These are phyloP conservation scores for Saturnia pavonia DNA, from an alignment of 2,888 invertebrate species.

Conservation along the genomic window DNA sequence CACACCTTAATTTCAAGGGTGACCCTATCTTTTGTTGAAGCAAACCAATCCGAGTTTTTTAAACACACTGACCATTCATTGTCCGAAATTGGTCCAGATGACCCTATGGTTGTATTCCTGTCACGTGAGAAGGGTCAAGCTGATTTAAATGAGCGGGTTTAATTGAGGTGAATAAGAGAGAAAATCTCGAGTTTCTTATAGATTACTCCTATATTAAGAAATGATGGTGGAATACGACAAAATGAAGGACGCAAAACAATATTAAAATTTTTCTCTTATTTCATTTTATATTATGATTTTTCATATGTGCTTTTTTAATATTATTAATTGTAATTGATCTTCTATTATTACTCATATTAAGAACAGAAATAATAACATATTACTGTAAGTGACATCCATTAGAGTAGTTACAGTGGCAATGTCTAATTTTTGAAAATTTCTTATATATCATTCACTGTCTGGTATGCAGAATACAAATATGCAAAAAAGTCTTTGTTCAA, in stretches of 20 bases:
- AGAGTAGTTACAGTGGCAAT: too few species aligned
- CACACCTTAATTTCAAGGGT: slow-evolving; percentile 62
- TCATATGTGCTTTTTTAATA: too few species aligned
- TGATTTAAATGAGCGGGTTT: slow-evolving; percentile 43
- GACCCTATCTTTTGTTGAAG: slow-evolving; percentile 52
- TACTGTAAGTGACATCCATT: too few species aligned
- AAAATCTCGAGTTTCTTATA: slow-evolving; percentile 19
- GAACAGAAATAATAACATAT: too few species aligned
- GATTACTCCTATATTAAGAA: background rate
- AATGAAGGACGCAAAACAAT: background rate
- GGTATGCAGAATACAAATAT: too few species aligned
- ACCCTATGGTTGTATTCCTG: slow-evolving; percentile 68
- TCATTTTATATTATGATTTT: too few species aligned
- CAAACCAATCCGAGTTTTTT: slow-evolving; percentile 69
- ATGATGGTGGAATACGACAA: too few species aligned
- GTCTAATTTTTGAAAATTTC: too few species aligned
- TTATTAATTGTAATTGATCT: too few species aligned
- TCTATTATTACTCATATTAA: too few species aligned
- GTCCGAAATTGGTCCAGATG: slow-evolving; percentile 70
- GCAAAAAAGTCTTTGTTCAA: too few species aligned
- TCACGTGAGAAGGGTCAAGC: slow-evolving; percentile 60
- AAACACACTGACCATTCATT: slow-evolving; percentile 58
- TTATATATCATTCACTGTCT: too few species aligned
- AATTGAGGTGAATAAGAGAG: slow-evolving; percentile 23
- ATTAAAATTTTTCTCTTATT: background rate